phyloP scores from a whole-genome alignment of 2,113 vertebrate species.

The Desmodus rotundus region DNA sequence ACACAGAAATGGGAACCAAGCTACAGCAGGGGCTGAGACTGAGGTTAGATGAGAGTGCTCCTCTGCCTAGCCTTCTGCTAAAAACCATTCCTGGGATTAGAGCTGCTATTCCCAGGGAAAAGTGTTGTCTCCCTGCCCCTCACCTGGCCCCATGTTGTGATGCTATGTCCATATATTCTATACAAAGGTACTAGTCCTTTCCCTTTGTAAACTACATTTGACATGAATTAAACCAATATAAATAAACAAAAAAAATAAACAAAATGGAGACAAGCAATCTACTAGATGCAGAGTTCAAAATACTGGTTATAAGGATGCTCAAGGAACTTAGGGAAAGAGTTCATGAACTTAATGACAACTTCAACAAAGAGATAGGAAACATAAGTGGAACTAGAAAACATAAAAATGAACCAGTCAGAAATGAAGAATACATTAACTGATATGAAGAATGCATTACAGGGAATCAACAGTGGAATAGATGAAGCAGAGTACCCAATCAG shows the following conservation, averaged over 20 bases:
- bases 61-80: conserved; percentile 17
- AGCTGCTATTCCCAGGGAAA: conserved; percentile 19
- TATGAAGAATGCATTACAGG: too few relatives aligned
- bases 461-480: too few relatives aligned
- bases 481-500: too few relatives aligned
- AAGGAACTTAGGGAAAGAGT: too few relatives aligned
- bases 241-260: neutral
- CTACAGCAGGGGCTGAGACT: neutral
- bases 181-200: conserved; percentile 93
- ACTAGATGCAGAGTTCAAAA: too few relatives aligned
- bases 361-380: too few relatives aligned
- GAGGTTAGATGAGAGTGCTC: neutral
- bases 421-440: too few relatives aligned
- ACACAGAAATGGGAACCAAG: neutral
- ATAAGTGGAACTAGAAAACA: too few relatives aligned
- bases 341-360: too few relatives aligned
- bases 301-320: too few relatives aligned
- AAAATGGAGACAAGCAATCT: too few relatives aligned
- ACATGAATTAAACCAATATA: conserved; percentile 94
- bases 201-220: conserved; percentile 97
- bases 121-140: conserved; percentile 20
- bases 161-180: conserved; percentile 96
- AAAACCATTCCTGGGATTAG: conserved; percentile 41
- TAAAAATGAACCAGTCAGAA: too few relatives aligned
- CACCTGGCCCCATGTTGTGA: conserved; percentile 82